These are phyloP conservation scores for Eulemur macaco DNA, from an alignment of 2,113 vertebrate genomes.

Conservation along the genomic window DNA sequence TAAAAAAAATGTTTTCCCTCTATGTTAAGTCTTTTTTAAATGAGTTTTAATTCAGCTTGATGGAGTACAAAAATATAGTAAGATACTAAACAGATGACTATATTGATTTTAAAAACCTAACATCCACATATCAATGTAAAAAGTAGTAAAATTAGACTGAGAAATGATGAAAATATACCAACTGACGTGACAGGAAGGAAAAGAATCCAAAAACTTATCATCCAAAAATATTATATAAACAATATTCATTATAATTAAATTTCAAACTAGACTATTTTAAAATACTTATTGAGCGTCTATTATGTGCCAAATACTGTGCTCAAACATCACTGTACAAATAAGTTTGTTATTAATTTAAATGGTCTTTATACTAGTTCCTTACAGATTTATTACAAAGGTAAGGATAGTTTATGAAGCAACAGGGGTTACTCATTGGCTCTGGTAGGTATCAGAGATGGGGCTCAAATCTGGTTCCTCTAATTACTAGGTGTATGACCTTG, in stretches of 20 bases:
- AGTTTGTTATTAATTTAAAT: slow-evolving; percentile 18
- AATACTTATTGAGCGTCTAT: not conserved
- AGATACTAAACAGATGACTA: not conserved
- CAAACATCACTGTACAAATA: not conserved
- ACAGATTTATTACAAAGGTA: slow-evolving; percentile 1
- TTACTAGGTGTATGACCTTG: not conserved
- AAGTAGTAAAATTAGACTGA: slow-evolving; percentile 10
- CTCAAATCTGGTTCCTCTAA: not conserved
- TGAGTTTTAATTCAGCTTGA: slow-evolving; percentile 26
- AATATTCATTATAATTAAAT: slow-evolving; percentile 12
- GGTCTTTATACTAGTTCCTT: not conserved
- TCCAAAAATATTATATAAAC: not conserved
- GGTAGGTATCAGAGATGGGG: not conserved
- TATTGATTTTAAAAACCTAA: not conserved
- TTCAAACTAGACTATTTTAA: slow-evolving; percentile 29
- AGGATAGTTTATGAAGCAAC: not conserved
- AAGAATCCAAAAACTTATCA: not conserved
- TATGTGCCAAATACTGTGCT: not conserved
- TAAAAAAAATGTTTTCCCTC: no score
- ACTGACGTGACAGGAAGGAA: not conserved
- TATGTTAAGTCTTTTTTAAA: slow-evolving; percentile 13
- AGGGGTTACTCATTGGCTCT: not conserved
- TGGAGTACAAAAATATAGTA: not conserved
- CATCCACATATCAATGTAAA: not conserved
- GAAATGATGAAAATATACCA: slow-evolving; percentile 41